These are phyloP conservation scores for Noctua comes DNA, from an alignment of 2,888 invertebrate species.

Conservation along the genomic window DNA sequence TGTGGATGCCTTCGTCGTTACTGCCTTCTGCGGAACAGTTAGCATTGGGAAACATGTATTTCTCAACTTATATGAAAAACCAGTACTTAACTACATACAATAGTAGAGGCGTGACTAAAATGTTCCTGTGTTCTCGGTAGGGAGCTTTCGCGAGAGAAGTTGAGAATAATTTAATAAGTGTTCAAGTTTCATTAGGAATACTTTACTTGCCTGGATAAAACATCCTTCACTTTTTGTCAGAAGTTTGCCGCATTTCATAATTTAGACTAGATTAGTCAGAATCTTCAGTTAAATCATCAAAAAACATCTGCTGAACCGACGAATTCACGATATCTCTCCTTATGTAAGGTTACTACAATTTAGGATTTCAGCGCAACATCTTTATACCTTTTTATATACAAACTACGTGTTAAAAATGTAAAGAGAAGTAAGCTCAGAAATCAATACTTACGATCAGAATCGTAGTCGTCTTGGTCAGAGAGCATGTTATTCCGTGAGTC, in stretches of 20 bases:
- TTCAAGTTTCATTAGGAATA: not conserved
- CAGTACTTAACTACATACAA: not conserved
- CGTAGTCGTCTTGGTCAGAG: constrained; percentile 93
- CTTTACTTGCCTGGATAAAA: not conserved
- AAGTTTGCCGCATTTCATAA: not conserved
- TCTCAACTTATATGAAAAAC: constrained; percentile 17
- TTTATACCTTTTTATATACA: not conserved
- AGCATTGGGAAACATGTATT: constrained; percentile 10
- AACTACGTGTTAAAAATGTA: not conserved
- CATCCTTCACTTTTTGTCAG: not conserved
- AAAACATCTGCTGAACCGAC: not conserved
- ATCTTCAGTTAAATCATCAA: not conserved
- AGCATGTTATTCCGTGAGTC: constrained; percentile 87
- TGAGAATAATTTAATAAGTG: not conserved
- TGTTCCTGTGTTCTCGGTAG: not conserved
- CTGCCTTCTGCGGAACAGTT: constrained; percentile 80
- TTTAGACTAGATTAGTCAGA: not conserved
- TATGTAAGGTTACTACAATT: not conserved
- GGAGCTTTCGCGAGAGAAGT: not conserved
- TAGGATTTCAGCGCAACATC: not conserved
- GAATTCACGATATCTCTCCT: not conserved
- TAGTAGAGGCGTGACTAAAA: constrained; percentile 1
- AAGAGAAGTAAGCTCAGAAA: not conserved
- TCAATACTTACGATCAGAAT: constrained; percentile 92
- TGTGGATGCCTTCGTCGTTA: constrained; percentile 91